Evolutionary conservation across 2,113 vertebrate species (phyloP), one percentile per base, ranked within the genome.

Genomic region (Heterotilapia buettikoferi): DNA sequence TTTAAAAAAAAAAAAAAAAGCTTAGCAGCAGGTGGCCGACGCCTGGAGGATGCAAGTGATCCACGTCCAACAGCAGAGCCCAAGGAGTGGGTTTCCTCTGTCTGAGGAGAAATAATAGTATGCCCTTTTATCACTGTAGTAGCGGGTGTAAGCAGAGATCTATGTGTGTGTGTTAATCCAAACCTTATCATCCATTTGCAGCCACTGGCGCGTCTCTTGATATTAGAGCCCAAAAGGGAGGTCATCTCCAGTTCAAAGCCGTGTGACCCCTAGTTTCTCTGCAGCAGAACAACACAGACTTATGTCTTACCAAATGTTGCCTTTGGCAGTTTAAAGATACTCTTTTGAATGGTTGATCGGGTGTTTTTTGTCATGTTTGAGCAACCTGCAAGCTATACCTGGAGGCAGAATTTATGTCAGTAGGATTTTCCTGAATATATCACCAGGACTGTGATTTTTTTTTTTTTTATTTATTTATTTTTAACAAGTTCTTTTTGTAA

Each of bases 11-110:
- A 16, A 18, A 24, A 18, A 29, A 50, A 19, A 78, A n/a, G 50
- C 81, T 94, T 83, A 88, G 91, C 94, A 93, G 91, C 95, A 92
- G 90, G 93, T 92, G 90, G 89, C 80, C 82, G 53, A 84, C 80
- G 87, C 84, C 86, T 86, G 90, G 85, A 92, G 84, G 86, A 83
- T 88, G 88, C 87, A 38, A 83, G 82, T 86, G 90, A 94, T 92
- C 85, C 86, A 57, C 73, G 10, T 89, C 79, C 76, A 81, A 82
- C 50, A 45, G 79, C 33, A 21, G 57, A 53, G 53, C 56, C 56
- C 83, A 59, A 11, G 45, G 59, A 86, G 78, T 24, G 33, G 63
- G 47, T 83, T 78, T 33, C 26, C 29, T 56, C 26, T 4, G 66
- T 83, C 71, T 52, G 76, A 76, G 29, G 82, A 81, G 52, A 18